Conservation (phyloP, 1,140 invertebrate genomes). For the Trichoplusia ni region DNA sequence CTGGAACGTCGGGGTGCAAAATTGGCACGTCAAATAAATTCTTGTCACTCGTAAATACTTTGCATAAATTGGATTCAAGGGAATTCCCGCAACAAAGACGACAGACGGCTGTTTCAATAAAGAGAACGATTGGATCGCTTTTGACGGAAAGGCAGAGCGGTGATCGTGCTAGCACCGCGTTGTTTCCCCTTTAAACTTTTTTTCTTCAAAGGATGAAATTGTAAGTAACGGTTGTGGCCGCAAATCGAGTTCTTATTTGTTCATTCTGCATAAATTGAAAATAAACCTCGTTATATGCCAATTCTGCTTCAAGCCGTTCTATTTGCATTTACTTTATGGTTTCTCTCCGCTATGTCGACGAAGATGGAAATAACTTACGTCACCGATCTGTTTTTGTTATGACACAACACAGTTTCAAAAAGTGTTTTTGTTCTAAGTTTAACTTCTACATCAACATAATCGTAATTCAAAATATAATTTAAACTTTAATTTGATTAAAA, state of each 20-base stretch:
- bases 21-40: slow-evolving; percentile 66
- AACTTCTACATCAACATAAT: no score
- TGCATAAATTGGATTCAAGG: slow-evolving; percentile 64
- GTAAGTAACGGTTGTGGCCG: slow-evolving; percentile 30
- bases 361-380: background rate
- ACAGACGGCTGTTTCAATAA: slow-evolving; percentile 63
- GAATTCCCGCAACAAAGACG: slow-evolving; percentile 66
- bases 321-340: background rate
- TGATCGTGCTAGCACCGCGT: slow-evolving; percentile 38
- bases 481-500: no score
- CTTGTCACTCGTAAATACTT: slow-evolving; percentile 68
- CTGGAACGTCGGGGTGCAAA: slow-evolving; percentile 46
- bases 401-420: no score
- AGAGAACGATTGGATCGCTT: slow-evolving; percentile 65
- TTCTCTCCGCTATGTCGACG: slow-evolving; percentile 2
- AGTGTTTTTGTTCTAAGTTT: no score
- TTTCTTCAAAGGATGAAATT: slow-evolving; percentile 33
- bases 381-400: background rate
- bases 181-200: slow-evolving; percentile 47
- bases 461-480: background rate
- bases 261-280: slow-evolving; percentile 38
- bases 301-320: slow-evolving; percentile 23
- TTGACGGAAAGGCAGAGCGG: slow-evolving; percentile 56
- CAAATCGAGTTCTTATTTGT: slow-evolving; percentile 40
- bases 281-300: slow-evolving; percentile 33